phyloP scores from a whole-genome alignment of 2,797 vertebrate species.

The Fistularia tabacaria region DNA sequence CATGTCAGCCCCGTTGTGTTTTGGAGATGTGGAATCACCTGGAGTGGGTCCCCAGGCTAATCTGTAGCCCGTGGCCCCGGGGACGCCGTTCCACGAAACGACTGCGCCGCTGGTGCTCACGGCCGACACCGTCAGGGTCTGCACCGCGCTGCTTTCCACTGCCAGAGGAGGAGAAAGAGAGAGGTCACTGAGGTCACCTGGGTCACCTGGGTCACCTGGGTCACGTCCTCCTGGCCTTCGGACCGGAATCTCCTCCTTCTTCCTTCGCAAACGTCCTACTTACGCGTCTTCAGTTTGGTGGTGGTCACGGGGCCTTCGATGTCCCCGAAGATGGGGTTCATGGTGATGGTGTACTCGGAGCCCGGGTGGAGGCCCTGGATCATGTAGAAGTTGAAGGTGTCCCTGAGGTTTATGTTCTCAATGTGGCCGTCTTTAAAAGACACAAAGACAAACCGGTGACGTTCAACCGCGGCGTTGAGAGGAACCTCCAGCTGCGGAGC shows the following conservation, averaged over 20 bases:
- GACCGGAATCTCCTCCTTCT: too few species aligned
- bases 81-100: conserved; percentile 81
- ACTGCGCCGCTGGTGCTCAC: conserved; percentile 77
- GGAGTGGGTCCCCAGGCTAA: conserved; percentile 85
- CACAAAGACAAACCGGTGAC: background rate
- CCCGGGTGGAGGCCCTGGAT: conserved; percentile 83
- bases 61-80: conserved; percentile 85
- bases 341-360: conserved; percentile 77
- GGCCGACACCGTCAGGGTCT: conserved; percentile 77
- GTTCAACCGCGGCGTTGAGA: too few species aligned
- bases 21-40: conserved; percentile 64
- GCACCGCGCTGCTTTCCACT: conserved; percentile 87
- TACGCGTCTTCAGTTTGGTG: conserved; percentile 74
- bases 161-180: conserved; percentile 10
- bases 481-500: background rate
- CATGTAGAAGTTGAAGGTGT: conserved; percentile 83
- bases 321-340: conserved; percentile 88
- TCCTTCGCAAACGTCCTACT: conserved; percentile 19
- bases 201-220: too few species aligned
- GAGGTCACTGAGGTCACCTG: background rate
- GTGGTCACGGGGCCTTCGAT: conserved; percentile 79
- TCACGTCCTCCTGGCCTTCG: too few species aligned
- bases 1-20: background rate
- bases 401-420: conserved; percentile 83
- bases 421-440: conserved; percentile 75